phyloP scores from a whole-genome alignment of 2,113 vertebrate species.

The Paratilapia polleni region DNA sequence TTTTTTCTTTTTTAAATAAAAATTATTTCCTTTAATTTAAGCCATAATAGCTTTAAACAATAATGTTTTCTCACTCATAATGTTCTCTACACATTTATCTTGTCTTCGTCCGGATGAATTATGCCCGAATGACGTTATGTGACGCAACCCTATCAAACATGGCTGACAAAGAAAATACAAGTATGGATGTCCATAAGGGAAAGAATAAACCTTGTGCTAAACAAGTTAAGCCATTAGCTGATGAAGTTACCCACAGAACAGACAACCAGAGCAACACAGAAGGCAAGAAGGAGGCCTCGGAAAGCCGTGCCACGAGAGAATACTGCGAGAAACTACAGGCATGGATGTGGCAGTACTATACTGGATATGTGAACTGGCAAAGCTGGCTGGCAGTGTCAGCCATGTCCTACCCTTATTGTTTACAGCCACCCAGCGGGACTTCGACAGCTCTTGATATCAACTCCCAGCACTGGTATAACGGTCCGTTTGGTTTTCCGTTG shows the following conservation, averaged over 20 bases:
- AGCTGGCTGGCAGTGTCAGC: constrained; percentile 79
- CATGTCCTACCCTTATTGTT: constrained; percentile 72
- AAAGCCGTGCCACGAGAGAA: constrained; percentile 76
- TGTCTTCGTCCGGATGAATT: neutral
- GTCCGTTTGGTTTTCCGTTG: constrained; percentile 51
- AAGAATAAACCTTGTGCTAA: constrained; percentile 20
- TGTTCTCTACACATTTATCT: neutral
- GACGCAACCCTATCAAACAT: constrained; percentile 69
- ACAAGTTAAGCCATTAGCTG: constrained; percentile 4
- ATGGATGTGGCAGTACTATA: constrained; percentile 97
- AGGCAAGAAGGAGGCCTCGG: neutral
- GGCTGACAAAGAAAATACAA: constrained; percentile 74
- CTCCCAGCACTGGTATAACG: constrained; percentile 58
- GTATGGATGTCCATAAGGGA: constrained; percentile 54
- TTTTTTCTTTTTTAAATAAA: neutral
- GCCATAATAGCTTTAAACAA: fast-evolving
- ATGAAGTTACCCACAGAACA: neutral
- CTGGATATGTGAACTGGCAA: constrained; percentile 89
- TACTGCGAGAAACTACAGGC: constrained; percentile 91
- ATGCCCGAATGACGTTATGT: constrained; percentile 28
- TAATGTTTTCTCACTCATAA: neutral
- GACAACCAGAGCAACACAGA: neutral
- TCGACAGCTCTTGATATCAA: constrained; percentile 46
- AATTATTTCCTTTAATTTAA: neutral
- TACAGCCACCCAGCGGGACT: constrained; percentile 52